phyloP scores from a whole-genome alignment of 2,113 vertebrate species.

The Glaucomys volans region DNA sequence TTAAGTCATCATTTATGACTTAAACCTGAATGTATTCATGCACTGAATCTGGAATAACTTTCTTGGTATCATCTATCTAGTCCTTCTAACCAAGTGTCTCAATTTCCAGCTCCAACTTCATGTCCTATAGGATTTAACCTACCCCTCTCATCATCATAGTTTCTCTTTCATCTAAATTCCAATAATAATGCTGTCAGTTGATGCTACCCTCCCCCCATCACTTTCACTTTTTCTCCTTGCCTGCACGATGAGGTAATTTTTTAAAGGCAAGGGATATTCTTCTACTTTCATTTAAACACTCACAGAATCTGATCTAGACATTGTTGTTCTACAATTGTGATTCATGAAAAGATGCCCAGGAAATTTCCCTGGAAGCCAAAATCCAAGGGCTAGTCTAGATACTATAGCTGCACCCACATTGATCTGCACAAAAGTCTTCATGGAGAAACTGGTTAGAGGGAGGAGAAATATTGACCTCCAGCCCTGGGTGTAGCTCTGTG shows the following conservation, averaged over 20 bases:
- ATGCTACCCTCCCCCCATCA: not conserved
- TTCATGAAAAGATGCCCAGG: not conserved
- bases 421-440: not conserved
- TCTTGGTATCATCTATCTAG: not conserved
- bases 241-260: not conserved
- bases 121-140: not conserved
- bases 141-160: not conserved
- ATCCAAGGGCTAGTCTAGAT: not conserved
- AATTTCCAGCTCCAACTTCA: not conserved
- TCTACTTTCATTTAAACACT: not conserved
- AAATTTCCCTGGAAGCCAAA: conserved; percentile 18
- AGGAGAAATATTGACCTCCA: not conserved
- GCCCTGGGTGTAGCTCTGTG: not conserved
- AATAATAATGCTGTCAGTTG: not conserved
- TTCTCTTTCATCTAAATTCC: not conserved
- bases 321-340: not conserved
- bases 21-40: not conserved
- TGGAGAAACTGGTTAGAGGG: not conserved
- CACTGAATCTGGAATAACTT: not conserved
- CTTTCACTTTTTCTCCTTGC: not conserved
- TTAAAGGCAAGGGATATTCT: not conserved
- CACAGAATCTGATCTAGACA: not conserved
- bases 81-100: not conserved
- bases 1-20: not conserved
- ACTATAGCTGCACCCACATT: not conserved